These are phyloP conservation scores for Pristiophorus japonicus DNA, from an alignment of 2,113 vertebrate species.

Conservation along the genomic window DNA sequence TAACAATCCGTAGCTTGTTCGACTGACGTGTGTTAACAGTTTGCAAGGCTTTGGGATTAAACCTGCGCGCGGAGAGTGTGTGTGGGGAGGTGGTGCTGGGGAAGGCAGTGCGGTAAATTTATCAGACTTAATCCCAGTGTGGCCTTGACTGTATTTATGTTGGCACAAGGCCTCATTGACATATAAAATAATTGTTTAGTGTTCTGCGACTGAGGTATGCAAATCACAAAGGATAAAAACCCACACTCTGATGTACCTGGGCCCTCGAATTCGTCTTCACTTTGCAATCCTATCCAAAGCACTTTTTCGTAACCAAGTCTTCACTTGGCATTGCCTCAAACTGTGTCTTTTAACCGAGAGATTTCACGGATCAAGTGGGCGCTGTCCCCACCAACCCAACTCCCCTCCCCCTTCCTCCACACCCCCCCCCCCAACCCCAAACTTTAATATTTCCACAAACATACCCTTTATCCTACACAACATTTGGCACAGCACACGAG, in stretches of 20 bases:
- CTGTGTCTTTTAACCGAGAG: background rate
- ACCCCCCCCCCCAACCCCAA: background rate
- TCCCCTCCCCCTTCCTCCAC: background rate
- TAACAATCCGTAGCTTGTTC: background rate
- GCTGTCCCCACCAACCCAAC: no score
- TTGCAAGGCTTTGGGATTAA: background rate
- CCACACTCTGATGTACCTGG: background rate
- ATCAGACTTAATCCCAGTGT: background rate
- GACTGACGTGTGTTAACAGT: background rate
- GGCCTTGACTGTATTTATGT: slow-evolving; percentile 13
- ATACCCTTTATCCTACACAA: background rate
- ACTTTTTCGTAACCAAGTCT: background rate
- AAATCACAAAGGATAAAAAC: background rate
- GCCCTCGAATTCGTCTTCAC: no score
- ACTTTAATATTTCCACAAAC: background rate
- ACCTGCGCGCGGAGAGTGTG: background rate
- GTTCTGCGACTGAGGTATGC: background rate
- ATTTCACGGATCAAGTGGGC: background rate
- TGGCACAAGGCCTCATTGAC: background rate
- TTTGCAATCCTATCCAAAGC: background rate
- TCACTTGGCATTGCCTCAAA: background rate
- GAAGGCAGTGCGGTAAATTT: background rate
- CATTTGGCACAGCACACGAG: background rate
- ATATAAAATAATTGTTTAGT: slow-evolving; percentile 19
- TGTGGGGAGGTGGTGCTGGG: background rate